phyloP scores from a whole-genome alignment of 2,888 invertebrate genomes.

The Drosophila koepferae region DNA sequence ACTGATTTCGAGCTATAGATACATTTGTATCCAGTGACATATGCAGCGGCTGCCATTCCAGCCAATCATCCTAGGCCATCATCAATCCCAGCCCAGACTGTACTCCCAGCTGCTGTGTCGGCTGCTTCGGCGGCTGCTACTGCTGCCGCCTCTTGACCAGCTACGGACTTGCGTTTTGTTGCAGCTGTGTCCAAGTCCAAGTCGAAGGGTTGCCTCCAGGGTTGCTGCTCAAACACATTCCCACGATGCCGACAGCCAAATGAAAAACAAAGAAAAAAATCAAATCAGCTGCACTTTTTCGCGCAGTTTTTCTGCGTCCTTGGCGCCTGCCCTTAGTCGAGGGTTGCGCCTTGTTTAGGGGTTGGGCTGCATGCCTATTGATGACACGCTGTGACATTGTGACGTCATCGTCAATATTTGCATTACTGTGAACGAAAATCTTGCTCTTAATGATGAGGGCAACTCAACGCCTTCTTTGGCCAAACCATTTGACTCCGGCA shows the following conservation, averaged over 20 bases:
- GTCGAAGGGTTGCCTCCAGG: slow-evolving; percentile 74
- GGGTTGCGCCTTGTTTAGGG: slow-evolving; percentile 70
- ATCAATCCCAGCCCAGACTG: slow-evolving; percentile 51
- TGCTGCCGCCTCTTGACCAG: slow-evolving; percentile 55
- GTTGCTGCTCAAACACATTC: slow-evolving; percentile 64
- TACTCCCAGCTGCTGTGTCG: slow-evolving; percentile 20
- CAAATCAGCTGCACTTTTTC: slow-evolving; percentile 77
- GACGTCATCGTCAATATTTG: slow-evolving; percentile 77
- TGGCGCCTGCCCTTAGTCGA: slow-evolving; percentile 45
- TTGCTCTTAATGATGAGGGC: slow-evolving; percentile 52
- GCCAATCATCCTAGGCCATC: slow-evolving; percentile 76
- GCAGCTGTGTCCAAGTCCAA: slow-evolving; percentile 55
- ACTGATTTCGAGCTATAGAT: slow-evolving; percentile 77
- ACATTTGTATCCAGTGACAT: slow-evolving; percentile 76
- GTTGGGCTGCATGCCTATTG: slow-evolving; percentile 57
- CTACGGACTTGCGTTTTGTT: slow-evolving; percentile 17
- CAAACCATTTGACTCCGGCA: slow-evolving; percentile 62
- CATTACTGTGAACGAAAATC: slow-evolving; percentile 40
- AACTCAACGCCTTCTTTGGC: slow-evolving; percentile 67
- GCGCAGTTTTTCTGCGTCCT: slow-evolving; percentile 72
- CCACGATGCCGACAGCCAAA: slow-evolving; percentile 59
- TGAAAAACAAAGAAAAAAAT: background rate
- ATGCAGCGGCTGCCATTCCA: slow-evolving; percentile 55
- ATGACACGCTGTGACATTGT: slow-evolving; percentile 77
- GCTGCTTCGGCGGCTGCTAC: slow-evolving; percentile 8